These are phyloP conservation scores for Achlya flavicornis DNA, from an alignment of 2,888 invertebrate species.

Conservation along the genomic window DNA sequence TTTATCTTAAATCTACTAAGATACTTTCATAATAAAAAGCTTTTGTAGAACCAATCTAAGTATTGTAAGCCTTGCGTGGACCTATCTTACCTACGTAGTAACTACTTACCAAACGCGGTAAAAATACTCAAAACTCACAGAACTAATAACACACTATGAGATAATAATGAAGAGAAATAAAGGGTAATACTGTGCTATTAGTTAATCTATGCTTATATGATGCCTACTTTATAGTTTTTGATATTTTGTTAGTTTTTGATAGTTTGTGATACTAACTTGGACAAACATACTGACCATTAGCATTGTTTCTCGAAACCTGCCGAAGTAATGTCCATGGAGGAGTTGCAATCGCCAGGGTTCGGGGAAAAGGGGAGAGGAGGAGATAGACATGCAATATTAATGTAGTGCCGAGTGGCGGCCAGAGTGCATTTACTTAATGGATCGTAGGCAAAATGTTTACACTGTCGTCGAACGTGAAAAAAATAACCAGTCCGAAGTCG, in stretches of 20 bases:
- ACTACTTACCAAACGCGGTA: too few species aligned
- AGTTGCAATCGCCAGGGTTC: slow-evolving; percentile 42
- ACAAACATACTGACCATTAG: slow-evolving; percentile 42
- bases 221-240: neutral
- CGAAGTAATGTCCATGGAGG: slow-evolving; percentile 51
- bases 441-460: slow-evolving; percentile 79
- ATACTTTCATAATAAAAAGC: too few species aligned
- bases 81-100: too few species aligned
- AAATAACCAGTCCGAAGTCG: slow-evolving; percentile 57
- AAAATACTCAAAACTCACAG: too few species aligned
- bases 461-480: slow-evolving; percentile 68
- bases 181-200: too few species aligned
- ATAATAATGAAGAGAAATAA: too few species aligned
- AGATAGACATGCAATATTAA: slow-evolving; percentile 86
- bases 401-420: slow-evolving; percentile 78
- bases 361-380: slow-evolving; percentile 59
- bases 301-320: slow-evolving; percentile 52
- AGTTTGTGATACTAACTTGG: neutral
- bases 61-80: too few species aligned
- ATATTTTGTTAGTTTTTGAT: too few species aligned
- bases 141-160: too few species aligned
- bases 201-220: too few species aligned
- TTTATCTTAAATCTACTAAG: too few species aligned
- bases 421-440: slow-evolving; percentile 82
- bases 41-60: too few species aligned